Conservation (phyloP, 1,140 invertebrate genomes). For the Papilio glaucus region DNA sequence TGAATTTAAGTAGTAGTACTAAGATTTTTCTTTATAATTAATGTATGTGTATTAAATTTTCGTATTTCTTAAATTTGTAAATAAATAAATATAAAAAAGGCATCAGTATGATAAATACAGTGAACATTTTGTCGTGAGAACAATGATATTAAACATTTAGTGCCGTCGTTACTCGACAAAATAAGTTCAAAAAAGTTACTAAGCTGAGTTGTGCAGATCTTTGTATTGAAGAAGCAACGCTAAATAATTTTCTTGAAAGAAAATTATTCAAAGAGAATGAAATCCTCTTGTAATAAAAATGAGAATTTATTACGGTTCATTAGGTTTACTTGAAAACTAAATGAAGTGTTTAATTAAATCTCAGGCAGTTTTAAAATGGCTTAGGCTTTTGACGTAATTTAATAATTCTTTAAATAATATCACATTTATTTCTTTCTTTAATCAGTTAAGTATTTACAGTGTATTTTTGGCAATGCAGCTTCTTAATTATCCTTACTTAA, state of each 20-base stretch:
- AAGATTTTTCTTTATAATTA: too few species aligned
- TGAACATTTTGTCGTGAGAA: too few species aligned
- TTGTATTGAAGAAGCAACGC: neutral
- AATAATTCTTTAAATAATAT: neutral
- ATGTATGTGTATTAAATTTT: too few species aligned
- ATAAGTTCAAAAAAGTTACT: neutral
- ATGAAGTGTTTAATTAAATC: slow-evolving; percentile 10
- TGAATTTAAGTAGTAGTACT: too few species aligned
- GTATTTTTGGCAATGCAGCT: too few species aligned
- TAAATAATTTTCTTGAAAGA: slow-evolving; percentile 3
- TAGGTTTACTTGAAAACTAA: slow-evolving; percentile 8
- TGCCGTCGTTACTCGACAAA: neutral
- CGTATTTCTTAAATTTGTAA: too few species aligned
- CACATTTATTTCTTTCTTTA: neutral
- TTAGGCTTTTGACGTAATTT: neutral
- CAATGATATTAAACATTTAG: neutral
- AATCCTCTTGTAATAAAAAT: slow-evolving; percentile 3
- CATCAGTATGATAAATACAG: too few species aligned
- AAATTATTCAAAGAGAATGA: slow-evolving; percentile 3
- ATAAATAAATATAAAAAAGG: too few species aligned
- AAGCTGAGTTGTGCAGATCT: neutral
- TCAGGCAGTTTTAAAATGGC: neutral
- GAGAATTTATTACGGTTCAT: slow-evolving; percentile 3
- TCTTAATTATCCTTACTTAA: too few species aligned
- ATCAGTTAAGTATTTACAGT: too few species aligned